Evolutionary conservation across 2,888 invertebrate genomes (phyloP).

Genomic region (Tetrapedia diversipes): DNA sequence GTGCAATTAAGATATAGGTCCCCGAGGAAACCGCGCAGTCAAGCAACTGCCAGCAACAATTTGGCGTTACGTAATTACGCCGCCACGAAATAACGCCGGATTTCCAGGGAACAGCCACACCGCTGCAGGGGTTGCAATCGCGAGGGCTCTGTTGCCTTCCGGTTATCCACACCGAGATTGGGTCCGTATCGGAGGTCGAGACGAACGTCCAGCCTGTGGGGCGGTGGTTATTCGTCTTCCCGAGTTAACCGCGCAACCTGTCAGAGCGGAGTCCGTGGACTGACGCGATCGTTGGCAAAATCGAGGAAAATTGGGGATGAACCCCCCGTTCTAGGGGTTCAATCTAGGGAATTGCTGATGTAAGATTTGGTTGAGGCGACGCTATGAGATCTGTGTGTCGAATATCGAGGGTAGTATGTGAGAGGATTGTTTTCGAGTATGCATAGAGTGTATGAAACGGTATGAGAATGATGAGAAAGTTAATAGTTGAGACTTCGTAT

Average conservation of each 20-base stretch:
- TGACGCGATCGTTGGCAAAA: slow-evolving; percentile 23
- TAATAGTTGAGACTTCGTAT: too few relatives aligned
- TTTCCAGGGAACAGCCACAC: neutral
- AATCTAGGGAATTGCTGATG: too few relatives aligned
- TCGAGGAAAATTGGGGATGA: slow-evolving; percentile 72
- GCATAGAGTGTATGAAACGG: too few relatives aligned
- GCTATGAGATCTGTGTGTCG: too few relatives aligned
- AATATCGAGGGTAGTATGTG: too few relatives aligned
- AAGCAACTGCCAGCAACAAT: slow-evolving; percentile 46
- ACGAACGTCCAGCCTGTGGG: slow-evolving; percentile 32
- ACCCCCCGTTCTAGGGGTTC: too few relatives aligned
- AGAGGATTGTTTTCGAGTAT: too few relatives aligned
- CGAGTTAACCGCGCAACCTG: slow-evolving; percentile 72
- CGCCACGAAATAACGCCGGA: slow-evolving; percentile 37
- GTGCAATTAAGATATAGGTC: slow-evolving; percentile 51
- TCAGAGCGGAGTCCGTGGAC: neutral
- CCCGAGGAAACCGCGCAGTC: slow-evolving; percentile 41
- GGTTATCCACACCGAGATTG: slow-evolving; percentile 54
- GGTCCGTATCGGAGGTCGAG: slow-evolving; percentile 65
- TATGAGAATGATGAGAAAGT: too few relatives aligned
- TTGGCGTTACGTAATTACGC: slow-evolving; percentile 49
- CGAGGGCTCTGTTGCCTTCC: neutral
- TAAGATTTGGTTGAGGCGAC: too few relatives aligned
- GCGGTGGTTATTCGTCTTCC: slow-evolving; percentile 73
- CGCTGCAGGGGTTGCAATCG: slow-evolving; percentile 7